Conservation (phyloP, 23 tunicate species). For the Halocynthia aurantium region DNA sequence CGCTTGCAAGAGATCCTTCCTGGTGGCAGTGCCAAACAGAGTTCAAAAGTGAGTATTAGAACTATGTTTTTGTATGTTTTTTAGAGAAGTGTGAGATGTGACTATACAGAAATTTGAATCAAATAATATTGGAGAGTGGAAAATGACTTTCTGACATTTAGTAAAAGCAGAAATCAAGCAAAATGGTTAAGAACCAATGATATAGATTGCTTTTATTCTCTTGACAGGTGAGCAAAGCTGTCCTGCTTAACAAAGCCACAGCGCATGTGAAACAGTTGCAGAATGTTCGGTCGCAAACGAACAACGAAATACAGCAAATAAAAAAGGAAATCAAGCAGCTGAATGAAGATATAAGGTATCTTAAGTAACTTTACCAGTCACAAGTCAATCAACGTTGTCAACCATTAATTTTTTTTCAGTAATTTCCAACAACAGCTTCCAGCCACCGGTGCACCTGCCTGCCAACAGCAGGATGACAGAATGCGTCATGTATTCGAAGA, state of each 20-base stretch:
- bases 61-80: no score
- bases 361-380: background rate
- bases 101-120: no score
- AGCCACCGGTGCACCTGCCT: slow-evolving; percentile 69
- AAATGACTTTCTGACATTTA: no score
- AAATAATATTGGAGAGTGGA: no score
- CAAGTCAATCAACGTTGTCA: background rate
- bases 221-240: slow-evolving; percentile 74
- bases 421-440: slow-evolving; percentile 80
- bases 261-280: slow-evolving; percentile 59
- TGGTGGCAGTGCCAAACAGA: slow-evolving; percentile 32
- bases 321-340: slow-evolving; percentile 37
- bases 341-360: slow-evolving; percentile 47
- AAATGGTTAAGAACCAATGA: no score
- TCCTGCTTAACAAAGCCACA: slow-evolving; percentile 53
- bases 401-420: slow-evolving; percentile 26
- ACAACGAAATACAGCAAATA: slow-evolving; percentile 37
- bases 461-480: slow-evolving; percentile 38
- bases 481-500: slow-evolving; percentile 14
- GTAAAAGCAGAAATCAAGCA: no score
- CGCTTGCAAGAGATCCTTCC: slow-evolving; percentile 63
- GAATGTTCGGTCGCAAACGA: slow-evolving; percentile 35
- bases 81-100: no score
- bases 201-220: background rate
- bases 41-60: slow-evolving; percentile 27